A percentile compares a stretch with the other conserved stretches of the same genome.
These are phyloP conservation scores for Conus betulinus DNA, from an alignment of 1,140 invertebrate genomes.

Conservation along the genomic window DNA sequence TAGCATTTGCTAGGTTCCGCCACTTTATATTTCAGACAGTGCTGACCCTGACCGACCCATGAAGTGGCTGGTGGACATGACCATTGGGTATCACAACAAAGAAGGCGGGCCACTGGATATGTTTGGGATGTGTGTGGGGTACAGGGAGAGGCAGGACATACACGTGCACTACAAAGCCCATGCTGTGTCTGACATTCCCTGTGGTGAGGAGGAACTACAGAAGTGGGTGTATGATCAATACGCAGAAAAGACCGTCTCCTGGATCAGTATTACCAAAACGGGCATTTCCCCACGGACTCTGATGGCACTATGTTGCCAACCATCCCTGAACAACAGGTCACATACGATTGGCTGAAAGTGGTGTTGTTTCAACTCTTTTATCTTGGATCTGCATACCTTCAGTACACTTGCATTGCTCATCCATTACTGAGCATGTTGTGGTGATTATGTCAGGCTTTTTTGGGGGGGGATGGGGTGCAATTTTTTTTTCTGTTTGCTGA, in stretches of 20 bases:
- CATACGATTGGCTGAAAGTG: neutral
- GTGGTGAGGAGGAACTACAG: conserved; percentile 67
- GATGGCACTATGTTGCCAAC: neutral
- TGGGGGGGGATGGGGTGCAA: too few species aligned
- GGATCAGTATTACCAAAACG: conserved; percentile 82
- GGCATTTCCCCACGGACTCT: conserved; percentile 75
- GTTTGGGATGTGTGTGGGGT: conserved; percentile 56
- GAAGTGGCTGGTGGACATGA: conserved; percentile 93
- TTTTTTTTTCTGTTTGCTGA: too few species aligned
- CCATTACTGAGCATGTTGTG: neutral
- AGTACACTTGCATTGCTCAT: neutral
- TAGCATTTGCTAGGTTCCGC: too few species aligned
- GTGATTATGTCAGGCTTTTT: neutral
- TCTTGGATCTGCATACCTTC: neutral
- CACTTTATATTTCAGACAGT: conserved; percentile 12
- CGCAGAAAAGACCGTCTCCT: conserved; percentile 74
- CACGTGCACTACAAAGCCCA: conserved; percentile 61
- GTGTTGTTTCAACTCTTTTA: neutral
- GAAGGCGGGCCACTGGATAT: conserved; percentile 79
- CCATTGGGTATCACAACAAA: conserved; percentile 88
- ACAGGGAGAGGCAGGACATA: conserved; percentile 48
- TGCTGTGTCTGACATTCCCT: conserved; percentile 64
- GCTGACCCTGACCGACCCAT: conserved; percentile 76
- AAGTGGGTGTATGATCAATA: conserved; percentile 75
- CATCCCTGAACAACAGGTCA: neutral